phyloP scores from a whole-genome alignment of 2,113 vertebrate genomes.

The Mustela lutreola region DNA sequence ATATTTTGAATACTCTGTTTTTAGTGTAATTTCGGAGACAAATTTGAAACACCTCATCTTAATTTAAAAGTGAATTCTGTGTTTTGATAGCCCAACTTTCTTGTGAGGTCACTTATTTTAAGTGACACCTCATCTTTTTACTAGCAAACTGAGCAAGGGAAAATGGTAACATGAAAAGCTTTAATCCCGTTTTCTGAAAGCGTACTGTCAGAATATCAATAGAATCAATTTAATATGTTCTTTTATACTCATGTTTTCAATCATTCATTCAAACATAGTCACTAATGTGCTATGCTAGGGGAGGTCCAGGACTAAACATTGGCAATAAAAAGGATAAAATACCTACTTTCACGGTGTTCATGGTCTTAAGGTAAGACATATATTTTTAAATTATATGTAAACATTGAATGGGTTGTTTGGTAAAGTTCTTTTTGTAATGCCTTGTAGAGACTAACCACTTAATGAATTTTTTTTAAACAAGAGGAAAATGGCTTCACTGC shows the following conservation, averaged over 20 bases:
- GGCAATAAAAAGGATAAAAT: not conserved
- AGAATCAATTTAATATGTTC: constrained; percentile 17
- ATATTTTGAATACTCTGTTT: not conserved
- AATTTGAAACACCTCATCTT: not conserved
- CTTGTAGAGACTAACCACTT: not conserved
- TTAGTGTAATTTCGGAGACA: not conserved
- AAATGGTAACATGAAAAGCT: not conserved
- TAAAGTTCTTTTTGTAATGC: not conserved
- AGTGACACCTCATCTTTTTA: not conserved
- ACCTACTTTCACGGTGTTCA: not conserved
- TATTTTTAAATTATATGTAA: not conserved
- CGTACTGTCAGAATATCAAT: not conserved
- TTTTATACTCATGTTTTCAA: not conserved
- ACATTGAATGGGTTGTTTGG: not conserved
- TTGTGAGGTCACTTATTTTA: constrained; percentile 3
- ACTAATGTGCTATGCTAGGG: not conserved
- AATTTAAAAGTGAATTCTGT: constrained; percentile 24
- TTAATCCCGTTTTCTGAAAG: constrained; percentile 3
- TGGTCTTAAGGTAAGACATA: not conserved
- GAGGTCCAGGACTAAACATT: not conserved
- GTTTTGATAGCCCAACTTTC: constrained; percentile 5
- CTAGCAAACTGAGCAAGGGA: not conserved
- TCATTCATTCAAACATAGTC: not conserved
- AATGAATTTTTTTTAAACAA: not conserved
- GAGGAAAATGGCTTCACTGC: not conserved